A percentile compares a stretch with the other conserved stretches of the same genome.
These are phyloP conservation scores for Andrena cerasifolii DNA, from an alignment of 1,140 invertebrate genomes.

Conservation along the genomic window DNA sequence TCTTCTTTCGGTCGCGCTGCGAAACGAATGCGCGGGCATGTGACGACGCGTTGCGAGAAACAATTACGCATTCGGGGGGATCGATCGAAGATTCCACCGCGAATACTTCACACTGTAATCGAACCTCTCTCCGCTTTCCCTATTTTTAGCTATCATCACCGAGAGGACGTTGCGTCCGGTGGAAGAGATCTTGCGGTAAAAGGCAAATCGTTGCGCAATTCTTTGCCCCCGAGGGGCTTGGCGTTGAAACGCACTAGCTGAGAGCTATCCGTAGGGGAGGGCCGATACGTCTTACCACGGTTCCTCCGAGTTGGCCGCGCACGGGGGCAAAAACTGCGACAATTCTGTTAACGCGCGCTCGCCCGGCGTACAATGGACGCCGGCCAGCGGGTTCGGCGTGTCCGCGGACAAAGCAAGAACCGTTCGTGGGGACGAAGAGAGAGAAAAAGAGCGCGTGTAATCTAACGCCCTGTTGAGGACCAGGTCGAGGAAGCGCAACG, in stretches of 20 bases:
- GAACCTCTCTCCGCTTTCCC: slow-evolving; percentile 27
- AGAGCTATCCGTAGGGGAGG: too few species aligned
- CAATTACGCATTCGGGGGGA: not conserved
- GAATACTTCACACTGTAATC: slow-evolving; percentile 20
- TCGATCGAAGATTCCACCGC: slow-evolving; percentile 26
- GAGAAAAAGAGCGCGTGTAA: slow-evolving; percentile 52
- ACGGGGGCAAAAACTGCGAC: slow-evolving; percentile 11
- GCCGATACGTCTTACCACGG: too few species aligned
- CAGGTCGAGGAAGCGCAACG: slow-evolving; percentile 34
- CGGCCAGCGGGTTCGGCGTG: slow-evolving; percentile 12
- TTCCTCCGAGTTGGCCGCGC: not conserved
- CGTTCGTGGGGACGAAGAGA: slow-evolving; percentile 18
- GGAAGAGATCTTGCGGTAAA: not conserved
- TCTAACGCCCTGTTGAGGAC: slow-evolving; percentile 41
- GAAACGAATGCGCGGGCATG: too few species aligned
- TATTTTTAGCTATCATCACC: slow-evolving; percentile 37
- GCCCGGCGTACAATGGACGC: not conserved
- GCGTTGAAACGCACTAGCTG: too few species aligned
- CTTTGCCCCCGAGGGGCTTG: not conserved
- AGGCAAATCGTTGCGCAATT: slow-evolving; percentile 6
- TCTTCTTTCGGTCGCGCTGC: too few species aligned
- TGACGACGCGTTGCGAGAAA: too few species aligned
- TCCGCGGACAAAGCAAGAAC: slow-evolving; percentile 13
- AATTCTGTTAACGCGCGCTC: slow-evolving; percentile 28
- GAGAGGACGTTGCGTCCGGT: not conserved